Evolutionary conservation across 2,888 invertebrate genomes (phyloP).

Genomic region (Drosophila lutescens): DNA sequence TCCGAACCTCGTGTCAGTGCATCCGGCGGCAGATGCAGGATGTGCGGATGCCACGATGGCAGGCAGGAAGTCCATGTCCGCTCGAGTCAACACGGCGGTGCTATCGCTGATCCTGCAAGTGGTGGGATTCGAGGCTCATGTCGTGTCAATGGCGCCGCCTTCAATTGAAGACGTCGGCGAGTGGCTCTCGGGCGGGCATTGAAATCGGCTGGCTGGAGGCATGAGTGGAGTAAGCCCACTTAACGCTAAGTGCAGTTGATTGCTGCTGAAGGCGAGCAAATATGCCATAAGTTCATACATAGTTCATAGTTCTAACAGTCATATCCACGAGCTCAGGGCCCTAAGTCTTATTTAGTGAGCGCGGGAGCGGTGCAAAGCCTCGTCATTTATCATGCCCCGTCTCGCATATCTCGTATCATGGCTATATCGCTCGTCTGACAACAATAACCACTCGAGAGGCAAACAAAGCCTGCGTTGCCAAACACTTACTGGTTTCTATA

Average conservation of each 20-base stretch:
- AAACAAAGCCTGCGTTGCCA: constrained; percentile 49
- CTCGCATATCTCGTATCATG: constrained; percentile 33
- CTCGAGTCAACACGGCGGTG: constrained; percentile 9
- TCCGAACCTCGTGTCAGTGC: constrained; percentile 24
- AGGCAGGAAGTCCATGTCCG: constrained; percentile 31
- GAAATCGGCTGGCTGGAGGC: constrained; percentile 44
- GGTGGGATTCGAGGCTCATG: constrained; percentile 24
- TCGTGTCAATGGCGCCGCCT: constrained; percentile 37
- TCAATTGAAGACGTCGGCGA: constrained; percentile 27
- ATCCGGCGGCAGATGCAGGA: constrained; percentile 29
- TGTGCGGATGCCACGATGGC: neutral
- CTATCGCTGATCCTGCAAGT: constrained; percentile 46
- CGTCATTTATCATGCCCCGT: constrained; percentile 63
- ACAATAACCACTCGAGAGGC: constrained; percentile 72
- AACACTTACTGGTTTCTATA: constrained; percentile 33
- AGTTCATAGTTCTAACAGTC: constrained; percentile 35
- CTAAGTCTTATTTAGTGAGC: constrained; percentile 52
- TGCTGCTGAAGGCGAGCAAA: constrained; percentile 55
- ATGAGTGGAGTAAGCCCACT: constrained; percentile 39
- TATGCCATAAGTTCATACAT: constrained; percentile 45
- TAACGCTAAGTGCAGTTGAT: constrained; percentile 61
- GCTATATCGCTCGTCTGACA: constrained; percentile 60
- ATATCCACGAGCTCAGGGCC: constrained; percentile 19
- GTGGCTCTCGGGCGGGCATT: constrained; percentile 42
- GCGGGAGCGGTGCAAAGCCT: constrained; percentile 34